Conservation (phyloP, 2,888 invertebrate genomes). For the Heliconius erato region DNA sequence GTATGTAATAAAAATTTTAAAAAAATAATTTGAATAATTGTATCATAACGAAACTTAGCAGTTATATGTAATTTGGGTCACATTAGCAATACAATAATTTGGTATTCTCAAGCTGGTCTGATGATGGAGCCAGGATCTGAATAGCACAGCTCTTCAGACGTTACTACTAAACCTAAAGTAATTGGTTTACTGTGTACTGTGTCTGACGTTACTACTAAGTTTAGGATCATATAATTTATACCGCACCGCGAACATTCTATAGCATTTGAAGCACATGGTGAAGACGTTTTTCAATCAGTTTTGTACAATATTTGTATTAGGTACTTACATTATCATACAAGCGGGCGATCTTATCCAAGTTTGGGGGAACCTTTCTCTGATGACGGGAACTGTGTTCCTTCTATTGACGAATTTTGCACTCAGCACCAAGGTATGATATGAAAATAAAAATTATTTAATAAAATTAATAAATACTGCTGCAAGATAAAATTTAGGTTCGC, state of each 20-base stretch:
- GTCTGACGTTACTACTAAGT: too few species aligned
- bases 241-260: neutral
- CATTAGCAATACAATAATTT: neutral
- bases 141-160: neutral
- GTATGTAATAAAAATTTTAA: too few species aligned
- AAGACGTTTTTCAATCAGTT: neutral
- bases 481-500: neutral
- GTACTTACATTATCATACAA: slow-evolving; percentile 71
- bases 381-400: slow-evolving; percentile 71
- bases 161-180: too few species aligned
- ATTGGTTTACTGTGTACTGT: too few species aligned
- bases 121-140: neutral
- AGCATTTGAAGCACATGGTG: neutral
- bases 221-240: neutral
- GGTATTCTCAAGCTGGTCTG: neutral
- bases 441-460: neutral
- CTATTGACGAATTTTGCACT: slow-evolving; percentile 71
- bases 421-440: slow-evolving; percentile 57
- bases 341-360: slow-evolving; percentile 70
- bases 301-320: slow-evolving; percentile 51
- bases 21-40: too few species aligned
- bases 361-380: slow-evolving; percentile 71
- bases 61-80: neutral
- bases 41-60: neutral
- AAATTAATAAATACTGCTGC: neutral